Evolutionary conservation across 2,113 vertebrate genomes (phyloP), one percentile per base, ranked within the genome.

Genomic region (Mesocricetus auratus): DNA sequence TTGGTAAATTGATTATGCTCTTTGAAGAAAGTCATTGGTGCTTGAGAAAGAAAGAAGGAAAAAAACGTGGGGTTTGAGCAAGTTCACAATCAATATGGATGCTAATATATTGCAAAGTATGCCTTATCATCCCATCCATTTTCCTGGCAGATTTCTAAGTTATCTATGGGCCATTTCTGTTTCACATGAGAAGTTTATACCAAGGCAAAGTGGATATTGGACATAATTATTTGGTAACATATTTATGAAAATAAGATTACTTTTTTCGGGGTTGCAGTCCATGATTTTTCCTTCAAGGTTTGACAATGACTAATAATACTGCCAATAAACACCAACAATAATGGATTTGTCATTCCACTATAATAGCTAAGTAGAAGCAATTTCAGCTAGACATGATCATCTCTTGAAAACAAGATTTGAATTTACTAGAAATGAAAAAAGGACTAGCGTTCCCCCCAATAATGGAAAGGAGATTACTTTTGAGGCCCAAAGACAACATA

Each of bases 71-170:
- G 92, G 73, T 82, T 91, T 93, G 97, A 85, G 79, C 73, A 97
- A 97, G 91, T 94, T 97, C 91, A 95, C 97, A 96, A 97, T 82
- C 95, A 97, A 97, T 98, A 96, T 45, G 45, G 68, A 96, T 96
- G 82, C 21, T 92, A 95, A 98, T 94, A 97, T 36, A 97, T 87
- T 7, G 22, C 92, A 91, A 97, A 98, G 94, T 83, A 96, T 42
- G 94, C 93, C 94, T 98, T 94, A 97, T 96, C 90, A 93, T 97
- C 97, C 96, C 97, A 97, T 98, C 97, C 97, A 97, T 98, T 97
- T 98, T 97, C 89, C 90, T 96, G 98, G 95, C 94, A 94, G 96
- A 97, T 98, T 97, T 98, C 69, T 71, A 96, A 98, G 94, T 97
- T 97, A 97, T 96, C 96, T 90, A 97, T 94, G 97, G 97, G 83